Conservation (phyloP, 2,888 invertebrate genomes). For the Diadegma fenestrale region DNA sequence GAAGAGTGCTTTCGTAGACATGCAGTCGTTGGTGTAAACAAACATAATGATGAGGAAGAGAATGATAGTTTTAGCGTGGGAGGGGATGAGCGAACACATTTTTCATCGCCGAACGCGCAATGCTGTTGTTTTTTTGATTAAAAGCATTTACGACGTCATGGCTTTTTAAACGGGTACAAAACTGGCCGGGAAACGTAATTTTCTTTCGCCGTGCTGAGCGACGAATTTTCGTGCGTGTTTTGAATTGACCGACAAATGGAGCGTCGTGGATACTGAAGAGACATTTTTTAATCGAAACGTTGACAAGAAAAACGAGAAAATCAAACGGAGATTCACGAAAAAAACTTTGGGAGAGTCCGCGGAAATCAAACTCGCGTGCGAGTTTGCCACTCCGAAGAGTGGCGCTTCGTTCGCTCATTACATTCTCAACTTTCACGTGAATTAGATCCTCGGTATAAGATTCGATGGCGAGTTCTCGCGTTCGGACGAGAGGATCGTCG, state of each 20-base stretch:
- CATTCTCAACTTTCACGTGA: slow-evolving; percentile 80
- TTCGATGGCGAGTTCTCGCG: slow-evolving; percentile 65
- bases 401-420: slow-evolving; percentile 59
- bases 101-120: not conserved
- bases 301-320: not conserved
- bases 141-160: not conserved
- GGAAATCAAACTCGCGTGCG: slow-evolving; percentile 15
- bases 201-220: not conserved
- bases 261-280: too few relatives aligned
- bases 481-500: slow-evolving; percentile 77
- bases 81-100: not conserved
- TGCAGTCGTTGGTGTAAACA: not conserved
- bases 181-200: not conserved
- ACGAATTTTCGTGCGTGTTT: too few relatives aligned
- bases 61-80: not conserved
- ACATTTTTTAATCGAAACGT: too few relatives aligned
- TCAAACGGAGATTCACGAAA: not conserved
- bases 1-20: not conserved
- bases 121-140: not conserved
- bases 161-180: not conserved
- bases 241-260: too few relatives aligned
- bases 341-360: slow-evolving; percentile 2
- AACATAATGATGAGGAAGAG: not conserved
- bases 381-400: slow-evolving; percentile 13
- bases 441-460: slow-evolving; percentile 73